Conservation (phyloP, 2,113 vertebrate genomes). For the Bos taurus region DNA sequence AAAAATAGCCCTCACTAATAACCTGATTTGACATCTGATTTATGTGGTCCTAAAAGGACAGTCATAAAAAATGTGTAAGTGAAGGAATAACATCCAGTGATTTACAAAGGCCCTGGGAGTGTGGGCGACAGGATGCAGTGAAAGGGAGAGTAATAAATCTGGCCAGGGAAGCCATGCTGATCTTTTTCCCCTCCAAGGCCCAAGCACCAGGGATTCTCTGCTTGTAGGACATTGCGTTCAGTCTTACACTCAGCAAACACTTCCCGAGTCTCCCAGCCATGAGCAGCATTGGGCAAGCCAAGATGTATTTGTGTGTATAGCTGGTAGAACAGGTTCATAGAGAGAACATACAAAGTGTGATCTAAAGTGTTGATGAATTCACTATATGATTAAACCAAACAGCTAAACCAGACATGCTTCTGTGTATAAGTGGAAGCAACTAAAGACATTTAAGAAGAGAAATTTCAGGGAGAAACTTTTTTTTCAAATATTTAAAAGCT, state of each 20-base stretch:
- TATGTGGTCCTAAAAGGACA: slow-evolving; percentile 53
- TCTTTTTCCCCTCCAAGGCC: not conserved
- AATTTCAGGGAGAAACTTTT: not conserved
- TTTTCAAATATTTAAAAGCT: slow-evolving; percentile 2
- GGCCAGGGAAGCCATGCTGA: not conserved
- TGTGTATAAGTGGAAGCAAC: not conserved
- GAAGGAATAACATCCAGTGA: slow-evolving; percentile 59
- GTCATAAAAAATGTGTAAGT: slow-evolving; percentile 68
- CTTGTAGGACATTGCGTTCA: not conserved
- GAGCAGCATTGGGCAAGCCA: not conserved
- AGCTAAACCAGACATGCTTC: not conserved
- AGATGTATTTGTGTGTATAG: not conserved
- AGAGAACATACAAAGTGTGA: not conserved
- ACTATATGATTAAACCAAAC: not conserved
- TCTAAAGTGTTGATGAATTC: not conserved
- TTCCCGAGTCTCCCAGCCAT: not conserved
- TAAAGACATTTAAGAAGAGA: not conserved
- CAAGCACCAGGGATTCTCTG: not conserved
- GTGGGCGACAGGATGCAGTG: not conserved
- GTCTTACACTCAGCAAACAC: not conserved
- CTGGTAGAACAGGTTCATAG: not conserved
- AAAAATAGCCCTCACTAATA: slow-evolving; percentile 67
- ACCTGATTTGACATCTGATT: slow-evolving; percentile 62
- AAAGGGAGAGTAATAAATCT: slow-evolving; percentile 53
- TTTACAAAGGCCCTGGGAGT: slow-evolving; percentile 65